These are phyloP conservation scores for Drosophila aldrichi DNA, from an alignment of 2,888 invertebrate genomes.

Conservation along the genomic window DNA sequence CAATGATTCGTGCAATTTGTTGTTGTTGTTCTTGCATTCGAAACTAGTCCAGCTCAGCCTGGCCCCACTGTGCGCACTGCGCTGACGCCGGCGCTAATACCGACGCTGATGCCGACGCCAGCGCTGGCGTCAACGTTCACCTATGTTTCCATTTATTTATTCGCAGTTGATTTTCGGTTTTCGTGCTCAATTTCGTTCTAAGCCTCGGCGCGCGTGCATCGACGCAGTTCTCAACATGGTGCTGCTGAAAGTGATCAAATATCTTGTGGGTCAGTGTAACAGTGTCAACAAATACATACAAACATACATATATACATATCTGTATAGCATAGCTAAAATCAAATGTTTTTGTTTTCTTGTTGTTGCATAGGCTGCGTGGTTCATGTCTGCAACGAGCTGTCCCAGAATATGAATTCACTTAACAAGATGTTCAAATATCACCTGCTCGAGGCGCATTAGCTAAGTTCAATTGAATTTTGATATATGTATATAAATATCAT, in stretches of 20 bases:
- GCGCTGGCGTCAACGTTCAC: constrained; percentile 33
- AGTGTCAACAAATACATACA: constrained; percentile 2
- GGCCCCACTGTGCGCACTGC: constrained; percentile 52
- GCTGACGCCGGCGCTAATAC: constrained; percentile 23
- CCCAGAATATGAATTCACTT: constrained; percentile 71
- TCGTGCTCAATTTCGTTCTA: constrained; percentile 82
- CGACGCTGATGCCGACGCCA: constrained; percentile 33
- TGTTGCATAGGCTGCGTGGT: constrained; percentile 72
- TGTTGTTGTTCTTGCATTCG: constrained; percentile 1
- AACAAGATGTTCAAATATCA: constrained; percentile 77
- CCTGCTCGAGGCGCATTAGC: constrained; percentile 66
- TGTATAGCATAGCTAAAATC: not conserved
- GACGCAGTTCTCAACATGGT: constrained; percentile 71
- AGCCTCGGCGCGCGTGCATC: constrained; percentile 76
- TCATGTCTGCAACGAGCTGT: constrained; percentile 73
- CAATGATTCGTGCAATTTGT: constrained; percentile 9
- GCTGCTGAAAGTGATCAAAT: constrained; percentile 81
- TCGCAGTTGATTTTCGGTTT: constrained; percentile 64
- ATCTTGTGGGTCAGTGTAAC: constrained; percentile 80
- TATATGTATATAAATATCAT: constrained; percentile 1
- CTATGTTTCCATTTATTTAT: constrained; percentile 61
- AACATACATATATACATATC: not conserved
- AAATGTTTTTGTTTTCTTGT: constrained; percentile 17
- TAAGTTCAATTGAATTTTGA: not conserved
- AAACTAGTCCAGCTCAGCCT: not conserved